Evolutionary conservation across 2,113 vertebrate genomes (phyloP).

Genomic region (Motacilla alba): DNA sequence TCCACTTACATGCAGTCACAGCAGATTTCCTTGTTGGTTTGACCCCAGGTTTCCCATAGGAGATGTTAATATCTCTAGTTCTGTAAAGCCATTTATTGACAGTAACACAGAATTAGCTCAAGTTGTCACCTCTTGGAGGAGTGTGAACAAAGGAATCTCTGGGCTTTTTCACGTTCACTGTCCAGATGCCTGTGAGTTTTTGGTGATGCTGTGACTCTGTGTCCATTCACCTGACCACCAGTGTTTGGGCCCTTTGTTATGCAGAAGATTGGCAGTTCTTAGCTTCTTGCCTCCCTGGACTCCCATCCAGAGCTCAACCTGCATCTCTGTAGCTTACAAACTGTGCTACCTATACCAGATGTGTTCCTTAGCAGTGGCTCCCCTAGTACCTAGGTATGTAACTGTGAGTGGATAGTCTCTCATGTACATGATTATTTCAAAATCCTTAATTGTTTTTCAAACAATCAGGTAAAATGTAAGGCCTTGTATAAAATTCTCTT

Average conservation of each 20-base stretch:
- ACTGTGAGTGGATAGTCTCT: background rate
- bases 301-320: background rate
- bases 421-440: background rate
- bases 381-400: background rate
- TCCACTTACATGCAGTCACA: no score
- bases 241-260: background rate
- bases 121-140: background rate
- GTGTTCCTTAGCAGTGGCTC: background rate
- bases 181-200: background rate
- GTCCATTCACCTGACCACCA: background rate
- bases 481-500: background rate
- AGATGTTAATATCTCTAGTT: background rate
- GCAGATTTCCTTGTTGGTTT: background rate
- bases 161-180: background rate
- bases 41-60: background rate
- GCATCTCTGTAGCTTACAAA: background rate
- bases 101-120: rapidly evolving
- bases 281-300: background rate
- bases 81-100: background rate
- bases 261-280: background rate
- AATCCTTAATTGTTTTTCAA: background rate
- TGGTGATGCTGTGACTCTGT: rapidly evolving
- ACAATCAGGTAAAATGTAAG: background rate
- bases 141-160: background rate
- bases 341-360: background rate